Conservation (phyloP, 2,888 invertebrate genomes). For the Steinernema carpocapsae region DNA sequence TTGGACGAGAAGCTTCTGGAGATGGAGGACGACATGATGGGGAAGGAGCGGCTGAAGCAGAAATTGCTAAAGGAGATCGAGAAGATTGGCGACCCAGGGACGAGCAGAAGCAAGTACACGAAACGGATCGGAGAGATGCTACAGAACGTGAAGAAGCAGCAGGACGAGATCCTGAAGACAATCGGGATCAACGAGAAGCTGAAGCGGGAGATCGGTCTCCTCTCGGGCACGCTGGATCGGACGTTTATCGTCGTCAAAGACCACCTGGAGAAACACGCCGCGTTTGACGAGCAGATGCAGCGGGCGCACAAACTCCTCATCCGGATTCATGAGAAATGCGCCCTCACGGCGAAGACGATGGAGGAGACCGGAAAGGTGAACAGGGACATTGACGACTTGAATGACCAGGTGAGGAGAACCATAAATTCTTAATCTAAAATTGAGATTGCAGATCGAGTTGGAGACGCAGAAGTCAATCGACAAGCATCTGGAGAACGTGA, state of each 20-base stretch:
- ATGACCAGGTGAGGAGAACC: conserved; percentile 32
- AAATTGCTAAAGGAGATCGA: conserved; percentile 14
- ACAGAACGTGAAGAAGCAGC: conserved; percentile 30
- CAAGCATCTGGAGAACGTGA: conserved; percentile 42
- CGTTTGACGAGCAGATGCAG: conserved; percentile 35
- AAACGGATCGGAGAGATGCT: conserved; percentile 26
- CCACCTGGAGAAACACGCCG: conserved; percentile 23
- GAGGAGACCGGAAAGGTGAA: conserved; percentile 41
- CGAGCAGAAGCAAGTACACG: conserved; percentile 25
- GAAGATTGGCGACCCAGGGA: conserved; percentile 22
- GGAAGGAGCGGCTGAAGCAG: conserved; percentile 17
- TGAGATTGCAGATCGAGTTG: conserved; percentile 39
- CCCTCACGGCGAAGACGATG: conserved; percentile 39
- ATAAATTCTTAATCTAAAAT: not conserved
- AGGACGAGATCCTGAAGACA: conserved; percentile 26
- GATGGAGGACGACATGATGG: conserved; percentile 24
- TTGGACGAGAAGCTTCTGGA: conserved; percentile 19
- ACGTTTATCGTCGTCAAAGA: conserved; percentile 16
- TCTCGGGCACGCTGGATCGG: conserved; percentile 14
- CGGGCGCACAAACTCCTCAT: conserved; percentile 39
- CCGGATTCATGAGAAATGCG: conserved; percentile 44
- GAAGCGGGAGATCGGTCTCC: conserved; percentile 29
- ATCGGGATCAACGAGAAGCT: conserved; percentile 13
- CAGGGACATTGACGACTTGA: conserved; percentile 41
- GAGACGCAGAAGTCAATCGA: conserved; percentile 43